Evolutionary conservation across 2,888 invertebrate species (phyloP).

Genomic region (Aphodius sticticus): DNA sequence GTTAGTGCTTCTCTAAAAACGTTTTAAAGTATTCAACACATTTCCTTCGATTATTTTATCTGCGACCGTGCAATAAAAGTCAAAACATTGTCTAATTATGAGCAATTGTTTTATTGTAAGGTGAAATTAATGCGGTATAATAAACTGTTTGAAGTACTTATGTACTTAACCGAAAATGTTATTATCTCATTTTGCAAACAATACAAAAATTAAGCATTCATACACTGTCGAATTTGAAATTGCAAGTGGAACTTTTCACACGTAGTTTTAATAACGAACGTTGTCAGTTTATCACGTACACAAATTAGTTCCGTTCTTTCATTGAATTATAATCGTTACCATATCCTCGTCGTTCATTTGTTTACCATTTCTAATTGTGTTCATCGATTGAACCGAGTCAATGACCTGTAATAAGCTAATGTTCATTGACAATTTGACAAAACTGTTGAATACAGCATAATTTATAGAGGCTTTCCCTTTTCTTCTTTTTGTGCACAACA

Average conservation of each 20-base stretch:
- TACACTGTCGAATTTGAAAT: neutral
- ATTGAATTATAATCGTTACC: neutral
- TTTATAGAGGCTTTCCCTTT: neutral
- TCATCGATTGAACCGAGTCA: neutral
- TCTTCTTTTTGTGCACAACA: neutral
- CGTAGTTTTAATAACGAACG: neutral
- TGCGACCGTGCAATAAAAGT: neutral
- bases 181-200: neutral
- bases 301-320: neutral
- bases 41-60: neutral
- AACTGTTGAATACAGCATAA: neutral
- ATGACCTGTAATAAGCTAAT: neutral
- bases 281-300: neutral
- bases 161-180: neutral
- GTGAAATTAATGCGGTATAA: neutral
- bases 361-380: neutral
- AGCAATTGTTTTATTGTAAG: neutral
- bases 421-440: neutral
- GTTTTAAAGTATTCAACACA: neutral
- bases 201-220: neutral
- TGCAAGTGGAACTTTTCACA: neutral
- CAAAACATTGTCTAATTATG: neutral
- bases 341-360: neutral
- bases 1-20: neutral
- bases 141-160: neutral